These are phyloP conservation scores for Actinostola sp. DNA, from an alignment of 92 coral and sea anemone genomes.

Conservation along the genomic window DNA sequence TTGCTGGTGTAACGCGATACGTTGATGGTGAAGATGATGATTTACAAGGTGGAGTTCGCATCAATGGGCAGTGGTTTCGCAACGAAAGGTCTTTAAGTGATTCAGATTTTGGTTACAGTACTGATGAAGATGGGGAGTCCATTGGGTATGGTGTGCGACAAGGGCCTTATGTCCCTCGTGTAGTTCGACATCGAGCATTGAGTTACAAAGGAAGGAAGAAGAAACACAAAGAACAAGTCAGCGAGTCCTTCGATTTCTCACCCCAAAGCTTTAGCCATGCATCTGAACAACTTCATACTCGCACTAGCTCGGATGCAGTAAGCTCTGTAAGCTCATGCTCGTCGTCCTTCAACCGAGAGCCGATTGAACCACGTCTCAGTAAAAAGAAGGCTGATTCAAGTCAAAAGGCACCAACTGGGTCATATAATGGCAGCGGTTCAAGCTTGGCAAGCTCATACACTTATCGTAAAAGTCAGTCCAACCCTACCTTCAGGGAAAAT, in stretches of 20 bases:
- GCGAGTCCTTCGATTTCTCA: background rate
- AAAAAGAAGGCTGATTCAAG: constrained; percentile 4
- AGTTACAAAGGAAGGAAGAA: background rate
- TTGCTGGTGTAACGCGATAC: constrained; percentile 39
- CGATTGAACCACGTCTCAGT: background rate
- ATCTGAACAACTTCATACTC: background rate
- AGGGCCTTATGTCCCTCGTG: constrained; percentile 27
- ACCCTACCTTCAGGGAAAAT: background rate
- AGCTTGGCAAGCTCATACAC: constrained; percentile 16
- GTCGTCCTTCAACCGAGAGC: background rate
- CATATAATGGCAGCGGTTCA: constrained; percentile 4
- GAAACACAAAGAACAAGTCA: background rate
- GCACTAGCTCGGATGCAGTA: background rate
- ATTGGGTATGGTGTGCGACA: constrained; percentile 4
- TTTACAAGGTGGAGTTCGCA: constrained; percentile 53
- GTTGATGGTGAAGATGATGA: constrained; percentile 36
- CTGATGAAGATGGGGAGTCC: constrained; percentile 65
- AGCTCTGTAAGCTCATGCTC: constrained; percentile 2
- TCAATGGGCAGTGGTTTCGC: constrained; percentile 74
- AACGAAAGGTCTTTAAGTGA: constrained; percentile 47
- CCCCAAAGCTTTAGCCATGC: background rate
- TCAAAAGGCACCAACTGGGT: background rate
- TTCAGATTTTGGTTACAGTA: constrained; percentile 63
- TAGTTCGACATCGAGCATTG: constrained; percentile 7
- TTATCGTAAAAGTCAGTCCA: background rate